A percentile compares a stretch with the other conserved stretches of the same genome.
Evolutionary conservation across 2,113 vertebrate genomes (phyloP).

Genomic region (Phrynosoma blainvillii): DNA sequence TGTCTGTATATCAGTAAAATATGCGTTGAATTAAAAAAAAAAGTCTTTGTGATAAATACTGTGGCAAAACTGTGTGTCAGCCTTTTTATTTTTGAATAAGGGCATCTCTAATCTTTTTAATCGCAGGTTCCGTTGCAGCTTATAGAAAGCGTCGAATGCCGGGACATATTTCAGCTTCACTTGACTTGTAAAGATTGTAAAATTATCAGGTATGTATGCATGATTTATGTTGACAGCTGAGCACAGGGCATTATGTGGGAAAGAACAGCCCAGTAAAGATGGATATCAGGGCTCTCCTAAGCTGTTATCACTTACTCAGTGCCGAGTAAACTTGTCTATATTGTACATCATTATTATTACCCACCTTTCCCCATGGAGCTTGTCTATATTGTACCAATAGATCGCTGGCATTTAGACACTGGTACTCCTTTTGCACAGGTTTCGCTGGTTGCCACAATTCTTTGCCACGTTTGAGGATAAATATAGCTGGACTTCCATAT

Average conservation of each 20-base stretch:
- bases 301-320: not conserved
- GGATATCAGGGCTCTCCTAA: not conserved
- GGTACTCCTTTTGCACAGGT: too few relatives aligned
- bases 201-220: constrained; percentile 87
- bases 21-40: too few relatives aligned
- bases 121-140: constrained; percentile 94
- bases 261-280: rapidly evolving
- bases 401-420: not conserved
- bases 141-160: constrained; percentile 93
- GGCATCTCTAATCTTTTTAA: constrained; percentile 31
- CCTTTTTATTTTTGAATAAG: constrained; percentile 39
- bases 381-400: not conserved
- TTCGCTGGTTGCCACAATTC: too few relatives aligned
- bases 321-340: too few relatives aligned
- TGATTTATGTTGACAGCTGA: constrained; percentile 8
- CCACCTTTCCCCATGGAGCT: not conserved
- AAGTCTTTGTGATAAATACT: not conserved
- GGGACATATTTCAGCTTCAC: constrained; percentile 97
- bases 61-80: constrained; percentile 3
- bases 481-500: too few relatives aligned
- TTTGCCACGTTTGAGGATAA: too few relatives aligned
- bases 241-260: not conserved
- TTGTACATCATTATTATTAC: too few relatives aligned
- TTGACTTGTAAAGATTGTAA: constrained; percentile 99
- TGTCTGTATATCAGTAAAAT: too few relatives aligned